These are phyloP conservation scores for Eleutherodactylus coqui DNA, from an alignment of 2,797 vertebrate species.

Conservation along the genomic window DNA sequence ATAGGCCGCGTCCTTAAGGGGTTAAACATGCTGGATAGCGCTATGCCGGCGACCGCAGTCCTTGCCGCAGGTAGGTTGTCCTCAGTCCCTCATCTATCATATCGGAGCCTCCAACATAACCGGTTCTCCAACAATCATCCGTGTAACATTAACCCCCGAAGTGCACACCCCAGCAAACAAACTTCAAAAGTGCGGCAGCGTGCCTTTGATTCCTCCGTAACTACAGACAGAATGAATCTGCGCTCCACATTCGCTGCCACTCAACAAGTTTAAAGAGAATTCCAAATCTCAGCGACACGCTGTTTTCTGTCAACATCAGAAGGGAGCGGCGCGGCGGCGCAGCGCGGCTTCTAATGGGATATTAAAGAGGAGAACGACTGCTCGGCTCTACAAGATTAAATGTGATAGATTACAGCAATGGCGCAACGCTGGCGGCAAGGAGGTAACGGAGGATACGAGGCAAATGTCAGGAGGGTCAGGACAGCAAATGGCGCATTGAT, in stretches of 20 bases:
- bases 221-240: conserved; percentile 29
- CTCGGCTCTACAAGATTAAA: conserved; percentile 11
- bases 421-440: not conserved
- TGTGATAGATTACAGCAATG: conserved; percentile 3
- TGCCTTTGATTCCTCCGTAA: conserved; percentile 17
- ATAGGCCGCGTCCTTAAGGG: too few species aligned
- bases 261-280: conserved; percentile 42
- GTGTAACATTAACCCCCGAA: not conserved
- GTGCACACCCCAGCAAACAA: not conserved
- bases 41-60: too few species aligned
- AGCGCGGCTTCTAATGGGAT: conserved; percentile 2
- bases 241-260: conserved; percentile 2
- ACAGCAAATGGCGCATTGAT: conserved; percentile 1
- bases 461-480: conserved; percentile 8
- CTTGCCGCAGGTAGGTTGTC: too few species aligned
- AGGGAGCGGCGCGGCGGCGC: not conserved
- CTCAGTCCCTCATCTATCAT: too few species aligned
- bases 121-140: not conserved
- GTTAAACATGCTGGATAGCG: too few species aligned
- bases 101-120: too few species aligned
- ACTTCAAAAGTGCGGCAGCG: not conserved
- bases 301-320: conserved; percentile 38
- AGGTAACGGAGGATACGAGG: not conserved
- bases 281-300: conserved; percentile 19
- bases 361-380: conserved; percentile 25